phyloP scores from a whole-genome alignment of 2,888 invertebrate species.

The Odontocolon sp. region DNA sequence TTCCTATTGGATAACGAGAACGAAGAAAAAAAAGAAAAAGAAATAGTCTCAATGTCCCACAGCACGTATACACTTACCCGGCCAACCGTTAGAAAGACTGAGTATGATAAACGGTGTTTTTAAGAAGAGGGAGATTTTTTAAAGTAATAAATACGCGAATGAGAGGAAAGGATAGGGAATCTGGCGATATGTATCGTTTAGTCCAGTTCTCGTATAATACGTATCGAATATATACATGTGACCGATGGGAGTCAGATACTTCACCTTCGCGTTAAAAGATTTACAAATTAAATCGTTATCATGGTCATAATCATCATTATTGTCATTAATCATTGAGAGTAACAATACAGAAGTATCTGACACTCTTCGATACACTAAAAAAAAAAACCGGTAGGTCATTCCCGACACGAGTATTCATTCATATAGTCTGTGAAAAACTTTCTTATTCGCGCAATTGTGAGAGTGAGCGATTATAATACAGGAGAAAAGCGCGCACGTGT shows the following conservation, averaged over 20 bases:
- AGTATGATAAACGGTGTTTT: conserved; percentile 59
- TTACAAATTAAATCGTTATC: neutral
- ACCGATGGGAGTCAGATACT: conserved; percentile 39
- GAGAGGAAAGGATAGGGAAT: conserved; percentile 21
- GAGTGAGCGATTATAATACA: conserved; percentile 42
- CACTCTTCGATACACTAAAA: conserved; percentile 20
- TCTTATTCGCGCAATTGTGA: conserved; percentile 43
- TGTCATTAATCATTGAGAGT: neutral
- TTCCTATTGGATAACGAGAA: neutral
- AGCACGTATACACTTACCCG: conserved; percentile 54
- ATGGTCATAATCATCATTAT: conserved; percentile 1
- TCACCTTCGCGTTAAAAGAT: conserved; percentile 2
- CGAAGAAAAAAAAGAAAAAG: conserved; percentile 1
- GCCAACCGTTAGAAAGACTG: conserved; percentile 63
- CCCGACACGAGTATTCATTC: conserved; percentile 56
- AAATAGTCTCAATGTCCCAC: conserved; percentile 23
- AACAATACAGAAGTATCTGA: conserved; percentile 27
- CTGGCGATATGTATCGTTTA: conserved; percentile 42
- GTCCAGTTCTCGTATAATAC: conserved; percentile 42
- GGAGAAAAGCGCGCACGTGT: conserved; percentile 45
- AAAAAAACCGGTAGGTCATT: conserved; percentile 56
- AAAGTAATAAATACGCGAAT: conserved; percentile 34
- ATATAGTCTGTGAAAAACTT: conserved; percentile 33
- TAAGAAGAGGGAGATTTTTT: conserved; percentile 58
- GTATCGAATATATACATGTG: conserved; percentile 40